Conservation (phyloP, 2,113 vertebrate genomes). For the Corythaeola cristata region DNA sequence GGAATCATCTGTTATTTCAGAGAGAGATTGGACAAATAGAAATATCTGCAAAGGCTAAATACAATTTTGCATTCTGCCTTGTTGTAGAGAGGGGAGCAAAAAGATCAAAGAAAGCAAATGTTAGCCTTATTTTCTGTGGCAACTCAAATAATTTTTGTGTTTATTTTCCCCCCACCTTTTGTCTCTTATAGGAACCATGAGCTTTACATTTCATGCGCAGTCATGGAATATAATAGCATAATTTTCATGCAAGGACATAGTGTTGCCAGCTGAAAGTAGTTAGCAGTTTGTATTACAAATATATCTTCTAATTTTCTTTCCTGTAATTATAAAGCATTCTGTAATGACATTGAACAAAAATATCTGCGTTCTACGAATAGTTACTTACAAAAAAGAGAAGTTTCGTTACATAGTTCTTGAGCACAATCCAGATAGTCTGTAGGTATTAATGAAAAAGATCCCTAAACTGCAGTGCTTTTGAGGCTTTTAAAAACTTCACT, state of each 20-base stretch:
- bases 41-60: constrained; percentile 41
- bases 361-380: constrained; percentile 56
- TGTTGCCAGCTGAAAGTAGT: constrained; percentile 75
- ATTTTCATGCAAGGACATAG: constrained; percentile 76
- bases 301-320: constrained; percentile 71
- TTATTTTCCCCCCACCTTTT: neutral
- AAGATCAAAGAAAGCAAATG: constrained; percentile 16
- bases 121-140: neutral
- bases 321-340: constrained; percentile 72
- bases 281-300: constrained; percentile 78
- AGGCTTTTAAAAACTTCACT: neutral
- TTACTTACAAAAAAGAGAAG: constrained; percentile 18
- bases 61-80: constrained; percentile 2
- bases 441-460: neutral
- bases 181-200: constrained; percentile 44
- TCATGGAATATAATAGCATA: constrained; percentile 67
- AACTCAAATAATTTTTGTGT: neutral
- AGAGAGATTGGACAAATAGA: constrained; percentile 33
- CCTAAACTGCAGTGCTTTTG: neutral
- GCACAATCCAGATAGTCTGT: neutral
- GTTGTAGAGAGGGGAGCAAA: neutral
- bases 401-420: constrained; percentile 17
- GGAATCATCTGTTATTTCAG: constrained; percentile 36
- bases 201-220: constrained; percentile 69
- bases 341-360: constrained; percentile 70